These are phyloP conservation scores for Sebastes minor DNA, from an alignment of 2,797 vertebrate genomes.

Conservation along the genomic window DNA sequence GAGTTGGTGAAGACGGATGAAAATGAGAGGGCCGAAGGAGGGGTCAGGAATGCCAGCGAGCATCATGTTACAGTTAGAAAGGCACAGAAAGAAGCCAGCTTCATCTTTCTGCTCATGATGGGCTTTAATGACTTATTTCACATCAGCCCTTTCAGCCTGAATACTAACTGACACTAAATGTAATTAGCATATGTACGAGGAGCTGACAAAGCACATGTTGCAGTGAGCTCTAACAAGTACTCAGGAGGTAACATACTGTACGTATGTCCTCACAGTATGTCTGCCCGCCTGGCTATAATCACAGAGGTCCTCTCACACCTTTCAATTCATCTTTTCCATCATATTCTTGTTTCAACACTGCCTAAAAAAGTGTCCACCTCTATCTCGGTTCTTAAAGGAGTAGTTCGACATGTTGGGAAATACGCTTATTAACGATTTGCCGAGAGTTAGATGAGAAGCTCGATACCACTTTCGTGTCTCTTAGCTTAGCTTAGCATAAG, in stretches of 20 bases:
- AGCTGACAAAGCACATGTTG: constrained; percentile 26
- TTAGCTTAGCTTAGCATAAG: not conserved
- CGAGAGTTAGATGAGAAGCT: not conserved
- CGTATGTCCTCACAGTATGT: not conserved
- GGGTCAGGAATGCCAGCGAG: constrained; percentile 47
- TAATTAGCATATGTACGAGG: constrained; percentile 16
- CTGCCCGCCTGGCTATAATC: not conserved
- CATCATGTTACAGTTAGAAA: constrained; percentile 32
- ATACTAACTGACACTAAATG: constrained; percentile 13
- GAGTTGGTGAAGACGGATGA: constrained; percentile 18
- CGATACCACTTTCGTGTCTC: not conserved
- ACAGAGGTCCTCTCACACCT: not conserved
- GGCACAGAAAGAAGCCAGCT: constrained; percentile 12
- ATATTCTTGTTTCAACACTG: not conserved
- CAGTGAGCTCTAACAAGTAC: not conserved
- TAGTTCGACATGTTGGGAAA: not conserved
- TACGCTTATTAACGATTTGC: not conserved
- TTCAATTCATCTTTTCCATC: not conserved
- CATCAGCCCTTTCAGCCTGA: constrained; percentile 2
- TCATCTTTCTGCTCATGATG: constrained; percentile 26
- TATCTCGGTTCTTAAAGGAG: not conserved
- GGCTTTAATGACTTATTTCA: constrained; percentile 18
- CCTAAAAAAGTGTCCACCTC: no score
- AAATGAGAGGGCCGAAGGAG: constrained; percentile 22
- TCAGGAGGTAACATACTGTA: not conserved